A percentile compares a stretch with the other conserved stretches of the same genome.
Conservation (phyloP, 64 coral and sea anemone species). For the Trachythela sp. region DNA sequence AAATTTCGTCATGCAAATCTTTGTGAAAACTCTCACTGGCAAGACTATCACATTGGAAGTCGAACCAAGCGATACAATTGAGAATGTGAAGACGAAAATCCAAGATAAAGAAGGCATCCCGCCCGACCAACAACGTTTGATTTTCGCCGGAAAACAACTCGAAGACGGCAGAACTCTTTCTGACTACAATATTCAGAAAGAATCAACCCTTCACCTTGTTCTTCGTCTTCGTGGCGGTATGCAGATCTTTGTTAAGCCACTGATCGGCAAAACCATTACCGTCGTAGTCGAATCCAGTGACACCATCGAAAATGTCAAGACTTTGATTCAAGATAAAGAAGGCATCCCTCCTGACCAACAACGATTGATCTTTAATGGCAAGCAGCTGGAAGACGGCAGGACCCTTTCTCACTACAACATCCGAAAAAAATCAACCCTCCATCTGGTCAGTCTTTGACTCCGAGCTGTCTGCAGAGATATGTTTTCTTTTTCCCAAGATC, state of each 20-base stretch:
- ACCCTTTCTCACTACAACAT: too few relatives aligned
- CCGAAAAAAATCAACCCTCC: slow-evolving; percentile 63
- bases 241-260: too few relatives aligned
- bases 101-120: slow-evolving; percentile 41
- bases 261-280: slow-evolving; percentile 57
- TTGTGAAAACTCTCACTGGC: slow-evolving; percentile 33
- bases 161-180: slow-evolving; percentile 35
- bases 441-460: slow-evolving; percentile 56
- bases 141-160: slow-evolving; percentile 38
- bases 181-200: slow-evolving; percentile 34
- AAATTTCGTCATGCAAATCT: slow-evolving; percentile 38
- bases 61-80: not conserved
- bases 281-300: too few relatives aligned
- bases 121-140: slow-evolving; percentile 13
- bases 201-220: slow-evolving; percentile 38
- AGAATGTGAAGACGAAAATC: slow-evolving; percentile 12
- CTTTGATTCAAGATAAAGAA: too few relatives aligned
- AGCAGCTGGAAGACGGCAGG: not conserved
- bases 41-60: slow-evolving; percentile 7
- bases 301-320: too few relatives aligned
- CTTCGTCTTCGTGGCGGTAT: slow-evolving; percentile 7
- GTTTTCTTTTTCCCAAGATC: too few relatives aligned
- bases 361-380: not conserved
- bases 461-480: slow-evolving; percentile 49
- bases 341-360: too few relatives aligned